Percentiles rank a stretch among this genome's conserved stretches.
These are phyloP conservation scores for Pionites leucogaster DNA, from an alignment of 2,113 vertebrate genomes.

Conservation along the genomic window DNA sequence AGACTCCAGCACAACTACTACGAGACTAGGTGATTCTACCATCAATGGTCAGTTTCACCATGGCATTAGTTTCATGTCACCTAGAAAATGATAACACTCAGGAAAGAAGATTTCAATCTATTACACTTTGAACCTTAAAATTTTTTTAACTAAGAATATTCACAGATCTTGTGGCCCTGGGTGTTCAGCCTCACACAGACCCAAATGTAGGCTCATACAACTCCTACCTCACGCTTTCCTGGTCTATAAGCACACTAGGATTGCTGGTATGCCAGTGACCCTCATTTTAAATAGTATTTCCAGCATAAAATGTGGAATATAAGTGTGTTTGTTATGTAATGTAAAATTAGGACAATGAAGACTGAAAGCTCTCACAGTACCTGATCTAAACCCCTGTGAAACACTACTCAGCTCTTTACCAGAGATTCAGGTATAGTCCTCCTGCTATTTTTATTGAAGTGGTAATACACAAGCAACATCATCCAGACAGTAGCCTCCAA, in stretches of 20 bases:
- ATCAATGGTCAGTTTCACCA: neutral
- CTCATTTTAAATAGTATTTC: neutral
- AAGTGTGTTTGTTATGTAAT: neutral
- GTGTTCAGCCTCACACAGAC: neutral
- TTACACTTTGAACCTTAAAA: neutral
- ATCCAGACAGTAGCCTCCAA: neutral
- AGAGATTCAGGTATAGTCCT: neutral
- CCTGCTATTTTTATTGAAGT: neutral
- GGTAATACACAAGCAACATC: neutral
- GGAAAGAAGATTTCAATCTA: neutral
- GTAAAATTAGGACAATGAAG: neutral
- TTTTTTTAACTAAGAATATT: neutral
- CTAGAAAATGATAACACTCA: neutral
- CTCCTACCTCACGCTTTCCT: neutral
- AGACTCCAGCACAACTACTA: neutral
- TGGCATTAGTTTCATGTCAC: neutral
- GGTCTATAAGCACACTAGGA: neutral
- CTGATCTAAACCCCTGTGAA: neutral
- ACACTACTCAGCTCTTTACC: no score
- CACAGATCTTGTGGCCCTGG: accelerated
- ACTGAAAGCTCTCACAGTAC: neutral
- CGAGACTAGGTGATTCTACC: neutral
- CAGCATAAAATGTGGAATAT: neutral
- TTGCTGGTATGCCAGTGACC: neutral
- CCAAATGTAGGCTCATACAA: neutral